A percentile compares a stretch with the other conserved stretches of the same genome.
Evolutionary conservation across 2,888 invertebrate species (phyloP).

Genomic region (Agrotis segetum): DNA sequence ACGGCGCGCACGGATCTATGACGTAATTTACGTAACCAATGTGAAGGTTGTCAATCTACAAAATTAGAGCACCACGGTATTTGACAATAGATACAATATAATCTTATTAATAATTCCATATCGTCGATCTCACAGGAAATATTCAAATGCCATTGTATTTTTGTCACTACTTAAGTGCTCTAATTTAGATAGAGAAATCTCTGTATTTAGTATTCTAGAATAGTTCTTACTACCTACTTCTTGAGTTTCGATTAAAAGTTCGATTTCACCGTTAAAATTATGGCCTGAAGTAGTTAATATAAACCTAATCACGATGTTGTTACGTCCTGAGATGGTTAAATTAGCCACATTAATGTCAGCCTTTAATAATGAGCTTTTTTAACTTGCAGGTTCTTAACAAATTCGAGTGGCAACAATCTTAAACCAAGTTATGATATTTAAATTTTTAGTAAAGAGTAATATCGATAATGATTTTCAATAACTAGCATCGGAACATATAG

Average conservation of each 20-base stretch:
- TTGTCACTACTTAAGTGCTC: background rate
- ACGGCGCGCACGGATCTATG: conserved; percentile 79
- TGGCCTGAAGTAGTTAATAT: conserved; percentile 43
- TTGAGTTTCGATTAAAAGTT: conserved; percentile 45
- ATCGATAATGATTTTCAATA: too few species aligned
- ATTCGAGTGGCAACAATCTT: background rate
- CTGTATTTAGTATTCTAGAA: conserved; percentile 66
- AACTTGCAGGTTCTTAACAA: background rate
- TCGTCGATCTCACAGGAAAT: background rate
- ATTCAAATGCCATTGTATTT: background rate
- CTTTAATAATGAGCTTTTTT: conserved; percentile 23
- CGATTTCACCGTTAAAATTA: conserved; percentile 65
- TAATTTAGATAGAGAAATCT: conserved; percentile 66
- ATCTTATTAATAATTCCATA: background rate
- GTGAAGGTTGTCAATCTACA: conserved; percentile 84
- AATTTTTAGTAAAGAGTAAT: too few species aligned
- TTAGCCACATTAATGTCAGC: conserved; percentile 37
- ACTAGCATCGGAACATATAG: too few species aligned
- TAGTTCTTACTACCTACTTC: conserved; percentile 47
- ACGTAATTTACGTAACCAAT: conserved; percentile 90
- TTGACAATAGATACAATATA: conserved; percentile 59
- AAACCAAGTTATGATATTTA: too few species aligned
- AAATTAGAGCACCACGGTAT: conserved; percentile 72
- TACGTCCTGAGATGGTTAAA: conserved; percentile 26
- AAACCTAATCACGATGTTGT: conserved; percentile 50